Base-by-base conservation (phyloP, 64 coral and sea anemone species). In the Cladopsammia gracilis region DNA sequence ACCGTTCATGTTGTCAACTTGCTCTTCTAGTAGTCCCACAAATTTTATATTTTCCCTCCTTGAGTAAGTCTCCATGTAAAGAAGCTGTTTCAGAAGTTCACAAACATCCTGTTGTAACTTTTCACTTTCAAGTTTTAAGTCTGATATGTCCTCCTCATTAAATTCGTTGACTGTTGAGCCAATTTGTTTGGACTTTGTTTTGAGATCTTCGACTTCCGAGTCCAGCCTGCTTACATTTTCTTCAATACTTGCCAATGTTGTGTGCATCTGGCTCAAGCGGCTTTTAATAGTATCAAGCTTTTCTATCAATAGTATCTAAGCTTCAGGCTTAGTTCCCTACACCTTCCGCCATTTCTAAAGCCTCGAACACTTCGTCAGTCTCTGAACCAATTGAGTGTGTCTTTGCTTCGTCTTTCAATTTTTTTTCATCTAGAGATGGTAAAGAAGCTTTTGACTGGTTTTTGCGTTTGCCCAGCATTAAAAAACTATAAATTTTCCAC, bases 281-380 rank as follows among this genome's bases (percentile, higher is more conserved):
- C n/a, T n/a, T n/a, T n/a, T n/a, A n/a, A n/a, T n/a, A n/a, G n/a
- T 64, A 64, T 64, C 61, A 64, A 64, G 61, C 61, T 64, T 64
- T 64, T 64, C 61, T 13, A 64, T 18, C 20, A 18, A 18, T 64
- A 18, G 15, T 18, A 64, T 13, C 2, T 18, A 13, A 64, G 10
- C 61, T 64, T 64, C 61, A 64, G 20, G 61, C 61, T 64, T 64
- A 13, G 15, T n/a, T 64, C 61, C 13, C 61, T 64, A 64, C 10
- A 64, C 61, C 61, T 64, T 64, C 61, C 61, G 61, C 61, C 61
- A 64, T 64, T 64, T 64, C n/a, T n/a, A n/a, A n/a, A n/a, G n/a
- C n/a, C n/a, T n/a, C n/a, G n/a, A n/a, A n/a, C n/a, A n/a, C n/a
- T 64, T 64, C 61, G 61, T 64, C 61, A 64, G 61, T 64, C 61